Percentiles rank a stretch among this genome's conserved stretches.
Evolutionary conservation across 2,888 invertebrate genomes (phyloP).

Genomic region (Cordilura impudica): DNA sequence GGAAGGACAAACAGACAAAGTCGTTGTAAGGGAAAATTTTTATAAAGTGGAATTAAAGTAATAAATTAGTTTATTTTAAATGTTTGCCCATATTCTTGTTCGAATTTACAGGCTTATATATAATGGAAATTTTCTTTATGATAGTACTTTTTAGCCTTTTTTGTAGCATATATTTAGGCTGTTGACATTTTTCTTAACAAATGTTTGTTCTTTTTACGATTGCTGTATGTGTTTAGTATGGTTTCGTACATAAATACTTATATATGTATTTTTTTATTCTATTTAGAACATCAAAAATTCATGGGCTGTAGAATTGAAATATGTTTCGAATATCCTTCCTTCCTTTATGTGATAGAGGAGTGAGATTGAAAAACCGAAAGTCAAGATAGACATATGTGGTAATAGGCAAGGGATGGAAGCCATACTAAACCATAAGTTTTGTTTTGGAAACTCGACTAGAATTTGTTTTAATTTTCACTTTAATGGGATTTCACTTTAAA

Average conservation of each 20-base stretch:
- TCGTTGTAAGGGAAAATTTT: slow-evolving; percentile 3
- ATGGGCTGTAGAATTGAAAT: slow-evolving; percentile 52
- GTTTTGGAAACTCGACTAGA: too few relatives aligned
- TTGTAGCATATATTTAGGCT: slow-evolving; percentile 56
- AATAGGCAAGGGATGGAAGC: slow-evolving; percentile 6
- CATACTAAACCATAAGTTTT: too few relatives aligned
- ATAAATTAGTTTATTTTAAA: slow-evolving; percentile 57
- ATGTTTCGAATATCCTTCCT: slow-evolving; percentile 43
- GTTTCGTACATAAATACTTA: background rate
- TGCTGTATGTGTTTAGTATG: slow-evolving; percentile 8
- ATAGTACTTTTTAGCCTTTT: slow-evolving; percentile 18
- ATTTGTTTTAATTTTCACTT: too few relatives aligned
- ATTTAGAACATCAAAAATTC: slow-evolving; percentile 38
- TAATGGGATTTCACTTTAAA: too few relatives aligned
- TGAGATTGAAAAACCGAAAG: background rate
- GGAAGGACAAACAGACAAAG: background rate
- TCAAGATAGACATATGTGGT: slow-evolving; percentile 10
- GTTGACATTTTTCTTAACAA: slow-evolving; percentile 50
- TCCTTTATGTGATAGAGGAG: background rate
- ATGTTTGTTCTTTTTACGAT: background rate
- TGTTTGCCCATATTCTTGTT: slow-evolving; percentile 11
- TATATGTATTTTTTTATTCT: background rate
- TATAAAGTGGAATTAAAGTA: slow-evolving; percentile 40
- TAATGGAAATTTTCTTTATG: too few relatives aligned
- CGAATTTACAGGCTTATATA: too few relatives aligned